Evolutionary conservation across 2,888 invertebrate species (phyloP), one percentile per base, ranked within the genome.

Genomic region (Sminthurides aquaticus): DNA sequence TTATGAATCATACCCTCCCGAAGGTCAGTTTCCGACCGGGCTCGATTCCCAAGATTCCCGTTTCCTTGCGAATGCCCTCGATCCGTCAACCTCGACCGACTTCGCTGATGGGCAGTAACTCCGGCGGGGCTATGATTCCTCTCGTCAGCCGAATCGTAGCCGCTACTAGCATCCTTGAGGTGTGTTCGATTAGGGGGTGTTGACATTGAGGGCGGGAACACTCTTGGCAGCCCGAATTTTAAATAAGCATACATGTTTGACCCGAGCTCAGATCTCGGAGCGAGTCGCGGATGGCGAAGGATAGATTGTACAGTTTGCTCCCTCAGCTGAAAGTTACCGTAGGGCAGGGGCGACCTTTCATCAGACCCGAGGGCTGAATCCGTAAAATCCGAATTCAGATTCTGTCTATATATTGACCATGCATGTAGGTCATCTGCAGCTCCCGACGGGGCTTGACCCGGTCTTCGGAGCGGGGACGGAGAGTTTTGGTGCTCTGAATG

Each of bases 241-340:
- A 95, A 83, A 79, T 95, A 95, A 25, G 94, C 91, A 79, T 92
- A 92, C 85, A 93, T 92, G 78, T 93, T 93, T 54, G 90, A 88
- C 54, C 91, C 91, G 67, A 93, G 82, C 0, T 91, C 91, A 65
- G 90, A 88, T 66, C 75, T 65, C 70, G 78, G 71, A 72, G 77
- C 73, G 5, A 73, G 69, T 24, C 93, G 83, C 57, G 93, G 93
- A 80, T 93, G 92, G 56, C 88, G 85, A 60, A 91, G 79, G 72
- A 94, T 94, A 62, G 91, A 91, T 80, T 94, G 92, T 61, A 94
- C 93, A 60, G 93, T 93, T 66, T 93, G 91, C 77, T 95, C 93
- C 67, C 93, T 83, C 49, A 95, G 84, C 78, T 93, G 93, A 80
- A 95, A 95, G 79, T 94, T 94, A 64, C 94, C 94, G 79, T 93